phyloP scores from a whole-genome alignment of 23 tunicate species.

The Trididemnum miniatum region DNA sequence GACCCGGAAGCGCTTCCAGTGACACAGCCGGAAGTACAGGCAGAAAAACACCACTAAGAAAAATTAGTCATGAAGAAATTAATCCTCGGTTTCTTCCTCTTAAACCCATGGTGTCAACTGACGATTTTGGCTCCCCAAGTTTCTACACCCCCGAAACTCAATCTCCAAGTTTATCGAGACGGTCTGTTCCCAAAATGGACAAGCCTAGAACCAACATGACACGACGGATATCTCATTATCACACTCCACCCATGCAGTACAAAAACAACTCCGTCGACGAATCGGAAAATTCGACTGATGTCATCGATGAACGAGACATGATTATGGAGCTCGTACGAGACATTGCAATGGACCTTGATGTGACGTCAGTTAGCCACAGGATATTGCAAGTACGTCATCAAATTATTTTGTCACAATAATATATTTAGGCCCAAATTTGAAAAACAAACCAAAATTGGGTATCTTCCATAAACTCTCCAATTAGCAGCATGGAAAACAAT shows the following conservation, averaged over 20 bases:
- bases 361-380: constrained; percentile 89
- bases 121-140: constrained; percentile 76
- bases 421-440: too few relatives aligned
- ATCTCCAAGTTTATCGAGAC: constrained; percentile 29
- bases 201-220: constrained; percentile 19
- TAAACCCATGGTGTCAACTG: constrained; percentile 83
- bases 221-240: constrained; percentile 81
- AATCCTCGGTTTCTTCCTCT: constrained; percentile 75
- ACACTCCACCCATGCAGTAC: constrained; percentile 22
- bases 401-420: too few relatives aligned
- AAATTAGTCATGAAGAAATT: constrained; percentile 77
- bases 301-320: constrained; percentile 96
- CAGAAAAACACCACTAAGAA: constrained; percentile 77
- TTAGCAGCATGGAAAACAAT: too few relatives aligned
- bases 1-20: constrained; percentile 51
- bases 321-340: constrained; percentile 92
- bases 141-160: constrained; percentile 71
- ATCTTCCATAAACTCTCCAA: too few relatives aligned
- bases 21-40: constrained; percentile 57
- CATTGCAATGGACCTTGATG: constrained; percentile 90
- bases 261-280: neutral
- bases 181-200: neutral
- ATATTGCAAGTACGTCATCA: constrained; percentile 72
- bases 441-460: too few relatives aligned
- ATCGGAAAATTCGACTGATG: neutral